A percentile compares a stretch with the other conserved stretches of the same genome.
Conservation (phyloP, 1,140 invertebrate genomes). For the Zaprionus vittiger region DNA sequence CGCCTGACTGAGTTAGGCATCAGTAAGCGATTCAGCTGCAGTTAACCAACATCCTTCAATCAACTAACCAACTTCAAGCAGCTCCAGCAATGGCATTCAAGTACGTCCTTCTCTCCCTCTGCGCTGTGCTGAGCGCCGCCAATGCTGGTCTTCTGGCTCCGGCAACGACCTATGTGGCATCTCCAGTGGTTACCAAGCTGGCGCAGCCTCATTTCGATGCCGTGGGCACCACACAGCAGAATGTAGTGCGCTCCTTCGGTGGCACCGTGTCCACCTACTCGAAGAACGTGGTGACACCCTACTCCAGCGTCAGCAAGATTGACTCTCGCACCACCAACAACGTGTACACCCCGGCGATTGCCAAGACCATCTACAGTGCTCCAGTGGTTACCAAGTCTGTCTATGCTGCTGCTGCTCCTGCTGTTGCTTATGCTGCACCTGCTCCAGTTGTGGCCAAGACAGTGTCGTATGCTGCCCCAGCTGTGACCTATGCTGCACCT, state of each 20-base stretch:
- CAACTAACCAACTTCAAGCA: background rate
- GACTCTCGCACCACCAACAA: slow-evolving; percentile 87
- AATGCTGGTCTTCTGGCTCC: slow-evolving; percentile 82
- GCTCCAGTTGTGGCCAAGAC: slow-evolving; percentile 85
- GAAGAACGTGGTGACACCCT: slow-evolving; percentile 87
- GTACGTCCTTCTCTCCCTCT: slow-evolving; percentile 84
- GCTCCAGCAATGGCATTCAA: slow-evolving; percentile 76
- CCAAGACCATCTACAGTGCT: slow-evolving; percentile 78
- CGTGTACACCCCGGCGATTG: slow-evolving; percentile 76
- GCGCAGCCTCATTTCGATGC: slow-evolving; percentile 85
- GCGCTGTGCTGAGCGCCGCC: slow-evolving; percentile 83
- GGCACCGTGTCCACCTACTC: slow-evolving; percentile 87
- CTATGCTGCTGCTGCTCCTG: slow-evolving; percentile 77
- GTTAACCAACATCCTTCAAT: slow-evolving; percentile 17
- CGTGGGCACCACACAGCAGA: slow-evolving; percentile 86
- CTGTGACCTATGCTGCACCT: slow-evolving; percentile 58
- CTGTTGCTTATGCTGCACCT: slow-evolving; percentile 85
- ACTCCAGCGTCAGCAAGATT: slow-evolving; percentile 87
- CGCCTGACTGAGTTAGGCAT: slow-evolving; percentile 45
- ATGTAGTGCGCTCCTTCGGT: slow-evolving; percentile 86
- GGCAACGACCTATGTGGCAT: slow-evolving; percentile 57
- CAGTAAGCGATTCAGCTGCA: slow-evolving; percentile 67
- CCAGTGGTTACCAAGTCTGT: slow-evolving; percentile 66
- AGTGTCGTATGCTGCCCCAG: slow-evolving; percentile 63
- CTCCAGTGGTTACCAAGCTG: slow-evolving; percentile 76